Conservation (phyloP, 2,797 vertebrate genomes). For the Argyrosomus regius region DNA sequence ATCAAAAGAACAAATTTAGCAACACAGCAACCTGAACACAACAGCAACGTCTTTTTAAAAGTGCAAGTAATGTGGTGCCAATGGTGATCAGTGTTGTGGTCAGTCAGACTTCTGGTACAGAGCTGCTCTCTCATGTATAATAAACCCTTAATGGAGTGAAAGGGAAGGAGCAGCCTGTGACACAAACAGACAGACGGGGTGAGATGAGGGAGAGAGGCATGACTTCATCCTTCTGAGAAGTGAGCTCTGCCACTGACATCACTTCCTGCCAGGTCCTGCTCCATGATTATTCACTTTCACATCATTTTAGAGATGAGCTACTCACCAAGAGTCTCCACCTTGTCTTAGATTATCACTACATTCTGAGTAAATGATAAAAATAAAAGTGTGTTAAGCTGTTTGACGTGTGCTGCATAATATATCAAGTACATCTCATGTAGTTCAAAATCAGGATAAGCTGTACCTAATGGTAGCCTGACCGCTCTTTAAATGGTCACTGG, state of each 20-base stretch:
- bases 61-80: neutral
- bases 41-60: neutral
- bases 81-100: neutral
- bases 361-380: neutral
- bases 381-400: neutral
- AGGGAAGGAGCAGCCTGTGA: conserved; percentile 22
- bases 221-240: conserved; percentile 72
- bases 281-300: conserved; percentile 49
- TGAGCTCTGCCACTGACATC: conserved; percentile 61
- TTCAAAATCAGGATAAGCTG: conserved; percentile 7
- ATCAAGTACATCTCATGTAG: neutral
- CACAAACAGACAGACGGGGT: neutral
- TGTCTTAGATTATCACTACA: neutral
- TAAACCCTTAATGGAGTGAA: conserved; percentile 13
- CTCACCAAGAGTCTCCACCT: neutral
- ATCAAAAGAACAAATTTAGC: neutral
- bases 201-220: conserved; percentile 51
- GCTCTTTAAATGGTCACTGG: conserved; percentile 18
- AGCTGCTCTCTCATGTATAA: conserved; percentile 2
- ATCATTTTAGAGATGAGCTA: conserved; percentile 34
- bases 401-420: conserved; percentile 1
- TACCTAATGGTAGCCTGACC: neutral
- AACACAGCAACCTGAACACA: conserved; percentile 3
- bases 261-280: conserved; percentile 55
- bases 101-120: neutral